phyloP scores from a whole-genome alignment of 1,140 invertebrate genomes.

The Drosophila oshimai region DNA sequence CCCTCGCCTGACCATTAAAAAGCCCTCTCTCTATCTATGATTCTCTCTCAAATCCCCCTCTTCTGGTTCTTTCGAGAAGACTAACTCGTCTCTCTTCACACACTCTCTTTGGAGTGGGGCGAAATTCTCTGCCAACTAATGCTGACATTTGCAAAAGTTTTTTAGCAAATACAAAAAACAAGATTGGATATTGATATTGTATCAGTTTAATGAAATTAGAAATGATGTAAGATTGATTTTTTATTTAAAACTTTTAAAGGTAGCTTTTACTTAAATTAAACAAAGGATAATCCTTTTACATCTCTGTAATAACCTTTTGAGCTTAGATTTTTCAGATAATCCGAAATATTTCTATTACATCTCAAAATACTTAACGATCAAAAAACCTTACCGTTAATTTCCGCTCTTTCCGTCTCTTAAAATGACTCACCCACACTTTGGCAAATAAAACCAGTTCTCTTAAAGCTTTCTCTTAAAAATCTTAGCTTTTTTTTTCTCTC shows the following conservation, averaged over 20 bases:
- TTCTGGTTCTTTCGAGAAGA: background rate
- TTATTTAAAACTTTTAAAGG: background rate
- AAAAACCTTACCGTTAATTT: constrained; percentile 47
- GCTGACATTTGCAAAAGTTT: constrained; percentile 44
- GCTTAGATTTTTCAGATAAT: too few species aligned
- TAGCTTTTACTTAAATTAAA: too few species aligned
- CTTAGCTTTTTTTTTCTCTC: constrained; percentile 2
- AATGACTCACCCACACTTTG: background rate
- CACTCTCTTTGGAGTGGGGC: background rate
- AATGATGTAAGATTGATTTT: constrained; percentile 6
- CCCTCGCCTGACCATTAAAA: constrained; percentile 26
- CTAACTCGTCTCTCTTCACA: background rate
- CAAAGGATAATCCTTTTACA: too few species aligned
- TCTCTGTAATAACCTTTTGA: too few species aligned
- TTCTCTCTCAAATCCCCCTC: background rate
- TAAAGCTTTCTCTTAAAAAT: constrained; percentile 10
- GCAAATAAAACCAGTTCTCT: background rate
- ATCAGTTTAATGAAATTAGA: background rate
- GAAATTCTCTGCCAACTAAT: constrained; percentile 22
- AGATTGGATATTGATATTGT: constrained; percentile 3
- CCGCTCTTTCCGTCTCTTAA: background rate
- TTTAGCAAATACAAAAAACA: constrained; percentile 12
- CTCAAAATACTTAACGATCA: background rate
- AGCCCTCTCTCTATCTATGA: constrained; percentile 6
- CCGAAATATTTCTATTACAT: background rate